Base-by-base conservation (phyloP, 2,888 invertebrate genomes). In the Cyclophora albipunctata region DNA sequence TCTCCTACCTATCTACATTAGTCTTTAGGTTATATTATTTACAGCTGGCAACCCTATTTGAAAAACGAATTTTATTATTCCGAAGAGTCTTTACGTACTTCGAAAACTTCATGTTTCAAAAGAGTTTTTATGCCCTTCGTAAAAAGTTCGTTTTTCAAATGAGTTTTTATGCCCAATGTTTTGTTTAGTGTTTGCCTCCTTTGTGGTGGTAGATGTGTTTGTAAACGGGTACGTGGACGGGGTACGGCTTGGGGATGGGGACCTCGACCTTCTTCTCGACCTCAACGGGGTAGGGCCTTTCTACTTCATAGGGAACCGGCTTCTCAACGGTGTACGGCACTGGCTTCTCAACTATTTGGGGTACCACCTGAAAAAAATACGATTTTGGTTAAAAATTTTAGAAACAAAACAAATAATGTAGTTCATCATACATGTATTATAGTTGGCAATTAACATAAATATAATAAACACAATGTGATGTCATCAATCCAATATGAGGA, bases 321-420 rank as follows among this genome's bases (percentile, higher is more conserved):
- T 92, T 93, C 69, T 94, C 93, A 3, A 94, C 93, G 2, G 93
- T 92, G 77, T 92, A 93, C 3, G 94, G 94, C 6, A 94, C 92
- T 60, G 91, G 92, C 66, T 92, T 92, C 66, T 93, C 93, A 49
- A 93, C 90, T 55, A 93, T 90, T 65, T 94, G 93, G 6, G 92
- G 92, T 4, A 93, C 93, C 47, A 92, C 90, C 89, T 89, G 76
- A 0, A 64, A 70, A 47, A 49, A 52, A 60, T 47, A 50, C 44
- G 50, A 20, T 1, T 20, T 2, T 20, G 1, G 20, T 48, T 49
- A 47, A 34, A 45, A 46, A 44, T 20, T 20, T 1, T 20, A 20
- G 20, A 20, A 20, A 20, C 20, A 20, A 20, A 20, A 20, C 20
- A 20, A 20, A 20, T 20, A 20, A n/a, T n/a, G 20, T 20, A 20